Base-by-base conservation (phyloP, 2,113 vertebrate genomes). In the Meleagris gallopavo region DNA sequence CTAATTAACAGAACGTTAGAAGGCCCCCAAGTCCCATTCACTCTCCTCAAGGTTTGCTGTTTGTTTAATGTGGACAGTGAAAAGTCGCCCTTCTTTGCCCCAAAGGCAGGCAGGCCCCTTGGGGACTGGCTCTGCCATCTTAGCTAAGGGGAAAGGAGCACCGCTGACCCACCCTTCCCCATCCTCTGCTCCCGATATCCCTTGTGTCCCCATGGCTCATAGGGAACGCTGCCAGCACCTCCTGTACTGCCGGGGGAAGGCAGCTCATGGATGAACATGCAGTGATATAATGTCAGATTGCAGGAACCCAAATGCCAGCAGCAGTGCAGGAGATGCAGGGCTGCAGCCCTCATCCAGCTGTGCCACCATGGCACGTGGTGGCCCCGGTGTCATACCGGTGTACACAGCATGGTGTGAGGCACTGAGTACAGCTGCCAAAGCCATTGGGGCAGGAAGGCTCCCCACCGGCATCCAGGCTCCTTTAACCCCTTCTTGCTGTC, bases 391-490 rank as follows among this genome's bases (percentile, higher is more conserved):
- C 94, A 95, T 83, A 80, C 79, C 90, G 4, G 79, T 7, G 79
- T 58, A 70, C 7, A 74, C 90, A 3, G 81, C 52, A 41, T 54
- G 46, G 30, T 27, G 83, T 79, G 89, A 80, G 88, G 86, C 89
- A 93, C 89, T 79, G 66, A 97, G 87, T 96, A 94, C 64, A 62
- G 75, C 94, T 32, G 25, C 88, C 88, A 38, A 96, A 40, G 69
- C 93, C 92, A 85, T 93, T 95, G 89, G 80, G 4, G 90, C 4
- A 93, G 94, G 90, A 95, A 81, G 45, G 45, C 88, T 96, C 97
- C 96, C 96, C 75, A 95, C 80, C 94, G 34, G 62, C 79, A 94
- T 77, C 66, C 91, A 82, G 85, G 13, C 64, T 50, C 46, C 85
- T 73, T 95, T 96, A 96, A 96, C 92, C 76, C 92, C 72, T 91